Evolutionary conservation across 2,888 invertebrate species (phyloP), one percentile per base, ranked within the genome.

Genomic region (Stenurella melanura): DNA sequence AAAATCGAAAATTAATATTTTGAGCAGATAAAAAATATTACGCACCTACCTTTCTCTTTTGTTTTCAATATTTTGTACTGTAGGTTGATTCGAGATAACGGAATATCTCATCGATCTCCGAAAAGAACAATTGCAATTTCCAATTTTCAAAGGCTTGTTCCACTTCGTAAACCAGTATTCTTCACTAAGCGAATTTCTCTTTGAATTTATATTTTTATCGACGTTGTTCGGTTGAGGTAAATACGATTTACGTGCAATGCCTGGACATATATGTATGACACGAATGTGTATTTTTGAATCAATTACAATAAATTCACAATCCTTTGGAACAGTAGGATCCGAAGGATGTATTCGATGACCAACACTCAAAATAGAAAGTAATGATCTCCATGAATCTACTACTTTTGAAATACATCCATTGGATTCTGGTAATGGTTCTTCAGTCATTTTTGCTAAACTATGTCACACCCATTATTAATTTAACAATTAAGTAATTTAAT

Each of bases 141-240:
- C 88, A 57, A 87, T 84, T 83, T 87, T 87, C 19, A 90, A 85
- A 26, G 90, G 89, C 78, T 88, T 87, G 80, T 88, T 90, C 90
- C 90, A 90, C 81, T 89, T 87, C 17, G 89, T 89, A 83, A 91
- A 91, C 90, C 90, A 91, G 80, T 91, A 91, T 78, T 90, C 90
- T 79, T 90, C 91, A 21, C 89, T 86, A 57, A 89, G 81, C 5
- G 88, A 87, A 78, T 86, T 87, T 58, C 88, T 84, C 80, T 87
- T 88, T 63, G 83, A 84, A 72, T 80, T 78, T 15, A 67, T 70
- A 68, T 70, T 70, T 38, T 82, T 81, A 76, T 82, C 81, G 70
- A 78, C 80, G 73, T 81, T 80, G 74, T 82, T 76, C 26, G 83
- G 80, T 73, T 75, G 78, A 75, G 74, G 76, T 66, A 78, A 75